phyloP scores from a whole-genome alignment of 2,797 vertebrate species.

The Astyanax mexicanus region DNA sequence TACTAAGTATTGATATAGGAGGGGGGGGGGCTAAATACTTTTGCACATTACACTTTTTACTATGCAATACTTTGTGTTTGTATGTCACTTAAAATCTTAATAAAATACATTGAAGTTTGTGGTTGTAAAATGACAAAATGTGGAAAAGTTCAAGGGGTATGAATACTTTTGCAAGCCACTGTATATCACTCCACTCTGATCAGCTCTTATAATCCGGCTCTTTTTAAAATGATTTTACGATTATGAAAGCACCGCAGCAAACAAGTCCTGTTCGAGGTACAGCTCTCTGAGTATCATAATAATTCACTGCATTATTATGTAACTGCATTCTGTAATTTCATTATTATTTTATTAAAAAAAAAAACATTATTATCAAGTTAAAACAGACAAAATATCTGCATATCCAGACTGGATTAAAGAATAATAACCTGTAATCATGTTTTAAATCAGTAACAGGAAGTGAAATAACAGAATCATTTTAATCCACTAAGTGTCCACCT shows the following conservation, averaged over 20 bases:
- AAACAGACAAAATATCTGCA: neutral
- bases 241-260: slow-evolving; percentile 8
- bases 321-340: slow-evolving; percentile 27
- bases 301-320: slow-evolving; percentile 31
- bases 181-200: slow-evolving; percentile 15
- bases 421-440: slow-evolving; percentile 15
- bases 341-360: slow-evolving; percentile 27
- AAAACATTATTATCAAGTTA: neutral
- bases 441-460: slow-evolving; percentile 10
- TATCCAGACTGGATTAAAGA: slow-evolving; percentile 9
- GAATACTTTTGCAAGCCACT: too few species aligned
- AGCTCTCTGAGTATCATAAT: slow-evolving; percentile 16
- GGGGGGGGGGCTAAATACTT: too few species aligned
- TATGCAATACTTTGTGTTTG: too few species aligned
- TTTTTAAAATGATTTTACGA: slow-evolving; percentile 8
- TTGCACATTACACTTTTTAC: too few species aligned
- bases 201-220: slow-evolving; percentile 4
- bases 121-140: too few species aligned
- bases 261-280: slow-evolving; percentile 8
- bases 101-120: too few species aligned
- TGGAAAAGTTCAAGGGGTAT: too few species aligned
- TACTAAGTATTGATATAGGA: too few species aligned
- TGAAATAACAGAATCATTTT: slow-evolving; percentile 27
- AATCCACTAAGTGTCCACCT: slow-evolving; percentile 13
- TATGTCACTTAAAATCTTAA: too few species aligned